phyloP scores from a whole-genome alignment of 2,797 vertebrate genomes.

The Taenioides sp. region DNA sequence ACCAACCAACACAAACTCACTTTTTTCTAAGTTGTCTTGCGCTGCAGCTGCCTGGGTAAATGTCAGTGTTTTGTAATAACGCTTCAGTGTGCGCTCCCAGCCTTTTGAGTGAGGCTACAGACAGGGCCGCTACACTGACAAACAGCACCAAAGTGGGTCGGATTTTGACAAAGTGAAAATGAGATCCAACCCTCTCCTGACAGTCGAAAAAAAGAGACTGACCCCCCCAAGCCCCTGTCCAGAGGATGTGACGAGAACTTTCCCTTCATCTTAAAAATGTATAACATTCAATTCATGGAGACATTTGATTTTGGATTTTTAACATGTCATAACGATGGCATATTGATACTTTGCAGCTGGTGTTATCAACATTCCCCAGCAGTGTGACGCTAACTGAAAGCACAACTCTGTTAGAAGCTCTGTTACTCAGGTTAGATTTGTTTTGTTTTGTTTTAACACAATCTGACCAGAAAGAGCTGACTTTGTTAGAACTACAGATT shows the following conservation, averaged over 20 bases:
- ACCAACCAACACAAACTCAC: too few relatives aligned
- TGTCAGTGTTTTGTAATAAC: slow-evolving; percentile 12
- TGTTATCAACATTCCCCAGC: too few relatives aligned
- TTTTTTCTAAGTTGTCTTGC: not conserved
- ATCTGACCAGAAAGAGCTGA: too few relatives aligned
- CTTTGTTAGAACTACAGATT: too few relatives aligned
- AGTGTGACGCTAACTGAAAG: too few relatives aligned
- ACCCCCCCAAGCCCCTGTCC: slow-evolving; percentile 40
- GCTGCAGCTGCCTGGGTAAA: slow-evolving; percentile 1
- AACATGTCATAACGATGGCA: not conserved
- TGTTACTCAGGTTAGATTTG: too few relatives aligned
- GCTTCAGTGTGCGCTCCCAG: not conserved
- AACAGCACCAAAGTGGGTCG: slow-evolving; percentile 41
- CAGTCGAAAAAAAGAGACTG: slow-evolving; percentile 18
- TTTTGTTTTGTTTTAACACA: too few relatives aligned
- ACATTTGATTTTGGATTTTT: not conserved
- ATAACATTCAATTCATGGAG: slow-evolving; percentile 41
- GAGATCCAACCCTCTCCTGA: slow-evolving; percentile 22
- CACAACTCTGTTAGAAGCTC: too few relatives aligned
- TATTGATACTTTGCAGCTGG: too few relatives aligned
- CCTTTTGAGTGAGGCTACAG: not conserved
- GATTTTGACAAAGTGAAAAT: slow-evolving; percentile 42
- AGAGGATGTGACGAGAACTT: slow-evolving; percentile 38
- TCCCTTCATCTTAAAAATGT: slow-evolving; percentile 26
- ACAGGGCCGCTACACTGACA: not conserved